Evolutionary conservation across 2,888 invertebrate genomes (phyloP).

Genomic region (Epirrhoe tristata): DNA sequence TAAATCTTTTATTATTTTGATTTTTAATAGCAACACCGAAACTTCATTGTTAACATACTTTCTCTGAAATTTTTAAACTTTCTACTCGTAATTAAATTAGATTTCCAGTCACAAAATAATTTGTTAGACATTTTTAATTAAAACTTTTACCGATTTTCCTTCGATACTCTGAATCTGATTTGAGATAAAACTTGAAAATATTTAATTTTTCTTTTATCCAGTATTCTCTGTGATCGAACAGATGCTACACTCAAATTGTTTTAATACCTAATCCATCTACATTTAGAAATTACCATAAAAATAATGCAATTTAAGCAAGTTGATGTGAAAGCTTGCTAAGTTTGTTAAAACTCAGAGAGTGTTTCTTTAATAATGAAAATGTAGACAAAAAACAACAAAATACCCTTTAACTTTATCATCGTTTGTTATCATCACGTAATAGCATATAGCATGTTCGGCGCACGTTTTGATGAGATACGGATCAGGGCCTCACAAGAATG

Average conservation of each 20-base stretch:
- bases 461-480: constrained; percentile 37
- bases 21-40: neutral
- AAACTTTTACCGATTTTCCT: constrained; percentile 20
- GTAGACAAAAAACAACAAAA: neutral
- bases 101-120: constrained; percentile 23
- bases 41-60: neutral
- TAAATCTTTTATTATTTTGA: too few relatives aligned
- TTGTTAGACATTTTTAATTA: constrained; percentile 23
- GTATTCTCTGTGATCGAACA: constrained; percentile 41
- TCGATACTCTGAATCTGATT: constrained; percentile 7
- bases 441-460: constrained; percentile 34
- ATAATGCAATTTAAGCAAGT: neutral
- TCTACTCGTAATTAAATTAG: constrained; percentile 16
- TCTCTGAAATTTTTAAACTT: constrained; percentile 5
- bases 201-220: constrained; percentile 33
- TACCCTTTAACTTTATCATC: constrained; percentile 11
- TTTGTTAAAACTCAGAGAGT: neutral
- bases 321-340: neutral
- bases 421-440: constrained; percentile 37
- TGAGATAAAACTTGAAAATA: constrained; percentile 9
- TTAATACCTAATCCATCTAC: constrained; percentile 21
- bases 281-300: neutral
- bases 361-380: too few relatives aligned
- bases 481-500: constrained; percentile 37
- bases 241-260: constrained; percentile 39